Base-by-base conservation (phyloP, 1,140 invertebrate species). In the Heliconius melpomene region DNA sequence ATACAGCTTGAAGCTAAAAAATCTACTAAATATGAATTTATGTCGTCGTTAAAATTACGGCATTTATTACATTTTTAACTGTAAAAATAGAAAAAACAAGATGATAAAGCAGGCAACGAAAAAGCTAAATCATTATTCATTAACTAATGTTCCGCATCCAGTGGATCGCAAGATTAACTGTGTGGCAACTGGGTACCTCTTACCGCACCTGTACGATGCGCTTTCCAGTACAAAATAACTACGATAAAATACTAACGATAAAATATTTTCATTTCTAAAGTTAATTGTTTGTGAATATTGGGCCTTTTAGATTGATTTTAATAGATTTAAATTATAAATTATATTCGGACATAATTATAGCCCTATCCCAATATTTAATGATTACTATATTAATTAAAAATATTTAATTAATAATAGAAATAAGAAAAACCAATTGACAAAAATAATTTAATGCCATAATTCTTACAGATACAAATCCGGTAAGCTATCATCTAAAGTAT, bases 401-500 rank as follows among this genome's bases (percentile, higher is more conserved):
- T 66, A 66, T 66, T 26, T 66, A 66, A 13, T 29, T 16, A 29
- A 29, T 16, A 66, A 66, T 66, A 66, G 26, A 66, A 66, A 29
- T 66, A 66, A 66, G 26, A 66, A 1, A 26, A 3, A 23, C 9
- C 13, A 16, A 8, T 29, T 66, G 6, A 26, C 29, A 26, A 26
- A 26, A 16, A 26, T 29, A 16, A 26, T 66, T 66, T 66, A 40
- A 23, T 71, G 9, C 38, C 71, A 72, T 11, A 9, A 38, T 40
- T 38, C 7, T 40, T 75, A 75, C 32, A 80, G 57, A 40, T 60
- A 54, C 54, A 91, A 84, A 71, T 89, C 84, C 46, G 86, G 86
- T 72, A 91, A 86, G 85, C 89, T 91, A 83, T 89, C 90, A 57
- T 93, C 88, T 54, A 91, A 79, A 26, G 88, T 92, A 54, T 76